Evolutionary conservation across 2,888 invertebrate genomes (phyloP), one percentile per base, ranked within the genome.

Genomic region (Brassicogethes aeneus): DNA sequence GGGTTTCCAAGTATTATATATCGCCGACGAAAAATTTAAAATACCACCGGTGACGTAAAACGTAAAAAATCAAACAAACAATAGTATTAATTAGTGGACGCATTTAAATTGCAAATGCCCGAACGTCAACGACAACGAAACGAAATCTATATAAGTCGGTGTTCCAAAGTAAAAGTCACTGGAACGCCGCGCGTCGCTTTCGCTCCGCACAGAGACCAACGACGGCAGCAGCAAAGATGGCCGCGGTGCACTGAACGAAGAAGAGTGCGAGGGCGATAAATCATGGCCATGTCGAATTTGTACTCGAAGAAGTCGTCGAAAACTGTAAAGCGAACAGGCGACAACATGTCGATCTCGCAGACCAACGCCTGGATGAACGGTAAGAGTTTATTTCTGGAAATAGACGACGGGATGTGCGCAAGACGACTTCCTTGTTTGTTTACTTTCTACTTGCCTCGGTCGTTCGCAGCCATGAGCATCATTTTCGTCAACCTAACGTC

Each of bases 351-450:
- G 48, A 82, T 86, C 56, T 79, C 84, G 40, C 87, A 88, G 72
- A 83, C 85, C 32, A 85, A 83, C 68, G 79, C 85, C 60, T 89
- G 88, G 88, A 84, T 86, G 74, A 86, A 87, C 68, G 88, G 88
- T 88, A 75, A 82, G 80, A 23, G 23, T 7, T 7, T 23, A 23
- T 7, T 23, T 5, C 5, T 23, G 23, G 23, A 5, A 23, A 23
- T n/a, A n/a, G n/a, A n/a, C n/a, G n/a, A n/a, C n/a, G n/a, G n/a
- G n/a, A n/a, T n/a, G n/a, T 23, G 23, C 23, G 23, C 23, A 23
- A 10, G 10, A 23, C 23, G 23, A 5, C 23, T 5, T 23, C 5
- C 23, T 5, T 23, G 23, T 23, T 23, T 23, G 23, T 23, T 23
- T 23, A 23, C 23, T 23, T 23, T 5, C 10, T 23, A n/a, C n/a